Conservation (phyloP, 2,113 vertebrate genomes). For the Elachura formosa region DNA sequence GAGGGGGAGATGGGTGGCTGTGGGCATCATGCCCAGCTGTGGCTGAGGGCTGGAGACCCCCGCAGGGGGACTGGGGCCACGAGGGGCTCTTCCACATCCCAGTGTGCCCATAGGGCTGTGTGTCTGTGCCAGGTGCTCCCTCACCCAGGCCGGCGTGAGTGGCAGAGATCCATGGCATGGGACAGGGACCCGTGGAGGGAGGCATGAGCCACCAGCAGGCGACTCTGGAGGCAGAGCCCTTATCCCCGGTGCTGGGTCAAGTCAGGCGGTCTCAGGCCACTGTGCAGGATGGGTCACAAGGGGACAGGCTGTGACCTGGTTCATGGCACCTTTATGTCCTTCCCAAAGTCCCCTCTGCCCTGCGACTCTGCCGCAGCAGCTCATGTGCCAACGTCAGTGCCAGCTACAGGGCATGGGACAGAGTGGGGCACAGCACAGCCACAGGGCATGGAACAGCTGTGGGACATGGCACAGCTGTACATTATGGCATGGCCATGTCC, state of each 20-base stretch:
- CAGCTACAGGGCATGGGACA: rapidly evolving
- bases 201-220: background rate
- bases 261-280: rapidly evolving
- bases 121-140: background rate
- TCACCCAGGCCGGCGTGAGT: rapidly evolving
- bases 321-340: rapidly evolving
- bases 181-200: background rate
- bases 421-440: background rate
- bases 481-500: rapidly evolving
- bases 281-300: background rate
- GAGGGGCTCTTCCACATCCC: background rate
- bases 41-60: background rate
- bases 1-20: background rate
- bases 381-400: background rate
- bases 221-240: background rate
- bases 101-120: rapidly evolving
- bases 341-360: background rate
- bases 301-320: background rate
- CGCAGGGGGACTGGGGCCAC: rapidly evolving
- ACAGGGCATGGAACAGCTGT: rapidly evolving
- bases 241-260: background rate
- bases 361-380: background rate
- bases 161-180: rapidly evolving
- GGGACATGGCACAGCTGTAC: rapidly evolving
- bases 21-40: rapidly evolving